Percentiles rank a stretch among this genome's conserved stretches.
phyloP scores from a whole-genome alignment of 1,140 invertebrate genomes.

The Panagrolaimus sp. region DNA sequence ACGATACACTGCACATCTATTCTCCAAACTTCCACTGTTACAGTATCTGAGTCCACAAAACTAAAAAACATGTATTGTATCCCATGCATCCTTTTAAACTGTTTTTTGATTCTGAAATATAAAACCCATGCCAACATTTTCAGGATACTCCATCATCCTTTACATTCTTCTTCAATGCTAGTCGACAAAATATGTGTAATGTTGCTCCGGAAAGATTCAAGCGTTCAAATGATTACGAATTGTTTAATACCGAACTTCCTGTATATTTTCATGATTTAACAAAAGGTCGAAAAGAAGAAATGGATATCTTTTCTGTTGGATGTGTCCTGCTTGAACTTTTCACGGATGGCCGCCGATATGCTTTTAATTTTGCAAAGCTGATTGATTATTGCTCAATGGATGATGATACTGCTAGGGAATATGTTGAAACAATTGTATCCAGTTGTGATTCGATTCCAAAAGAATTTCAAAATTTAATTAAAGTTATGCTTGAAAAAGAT shows the following conservation, averaged over 20 bases:
- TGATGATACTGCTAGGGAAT: slow-evolving; percentile 28
- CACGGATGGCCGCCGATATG: slow-evolving; percentile 49
- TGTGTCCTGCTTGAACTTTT: slow-evolving; percentile 55
- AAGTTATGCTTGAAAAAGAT: slow-evolving; percentile 43
- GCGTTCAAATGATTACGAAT: slow-evolving; percentile 15
- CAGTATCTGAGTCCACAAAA: too few species aligned
- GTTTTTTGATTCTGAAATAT: slow-evolving; percentile 28
- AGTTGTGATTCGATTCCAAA: slow-evolving; percentile 30
- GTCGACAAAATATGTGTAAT: slow-evolving; percentile 82
- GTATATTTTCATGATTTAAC: slow-evolving; percentile 25
- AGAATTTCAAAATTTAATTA: slow-evolving; percentile 40
- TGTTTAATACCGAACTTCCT: not conserved
- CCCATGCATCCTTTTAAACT: too few species aligned
- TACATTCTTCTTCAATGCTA: slow-evolving; percentile 99
- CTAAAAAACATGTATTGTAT: too few species aligned
- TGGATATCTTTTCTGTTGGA: slow-evolving; percentile 57
- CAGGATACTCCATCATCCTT: slow-evolving; percentile 94
- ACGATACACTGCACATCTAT: too few species aligned
- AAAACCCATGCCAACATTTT: slow-evolving; percentile 27
- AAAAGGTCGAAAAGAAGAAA: slow-evolving; percentile 46
- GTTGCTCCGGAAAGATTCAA: slow-evolving; percentile 83
- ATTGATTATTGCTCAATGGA: slow-evolving; percentile 47
- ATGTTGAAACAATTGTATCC: slow-evolving; percentile 31
- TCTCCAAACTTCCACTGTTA: too few species aligned
- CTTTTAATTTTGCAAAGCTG: slow-evolving; percentile 51